phyloP scores from a whole-genome alignment of 53 echinoderm and acorn worm species.

The Paelopatides confundens region DNA sequence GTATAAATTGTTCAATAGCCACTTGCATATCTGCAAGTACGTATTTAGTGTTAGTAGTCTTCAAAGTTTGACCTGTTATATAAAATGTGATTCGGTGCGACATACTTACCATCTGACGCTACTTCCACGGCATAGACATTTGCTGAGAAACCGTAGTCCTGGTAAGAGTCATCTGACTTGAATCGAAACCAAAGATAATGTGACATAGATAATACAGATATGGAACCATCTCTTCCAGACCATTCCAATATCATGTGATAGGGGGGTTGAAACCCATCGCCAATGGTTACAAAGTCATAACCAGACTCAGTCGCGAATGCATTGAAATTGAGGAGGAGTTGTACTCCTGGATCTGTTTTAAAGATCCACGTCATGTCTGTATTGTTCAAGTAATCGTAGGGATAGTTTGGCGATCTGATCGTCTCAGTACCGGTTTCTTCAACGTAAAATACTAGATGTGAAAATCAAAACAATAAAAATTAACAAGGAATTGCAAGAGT shows the following conservation, averaged over 20 bases:
- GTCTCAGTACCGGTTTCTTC: background rate
- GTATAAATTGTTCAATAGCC: too few relatives aligned
- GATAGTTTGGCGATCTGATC: constrained; percentile 12
- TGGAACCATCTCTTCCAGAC: constrained; percentile 2
- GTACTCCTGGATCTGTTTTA: background rate
- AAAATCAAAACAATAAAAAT: background rate
- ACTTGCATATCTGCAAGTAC: too few relatives aligned
- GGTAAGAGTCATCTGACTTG: background rate
- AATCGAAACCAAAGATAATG: constrained; percentile 1
- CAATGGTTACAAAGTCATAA: constrained; percentile 18
- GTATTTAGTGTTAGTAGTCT: too few relatives aligned
- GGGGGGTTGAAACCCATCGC: background rate
- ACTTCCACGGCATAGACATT: background rate
- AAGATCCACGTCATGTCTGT: background rate
- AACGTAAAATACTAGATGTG: background rate
- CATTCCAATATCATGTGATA: background rate
- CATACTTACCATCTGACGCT: constrained; percentile 3
- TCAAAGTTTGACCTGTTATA: too few relatives aligned
- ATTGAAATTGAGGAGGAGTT: constrained; percentile 14
- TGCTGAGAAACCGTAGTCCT: background rate
- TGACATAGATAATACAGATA: background rate
- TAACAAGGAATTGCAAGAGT: too few relatives aligned
- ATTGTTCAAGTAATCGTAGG: background rate
- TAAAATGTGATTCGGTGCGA: too few relatives aligned
- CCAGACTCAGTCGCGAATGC: background rate